Evolutionary conservation across 1,140 invertebrate species (phyloP).

Genomic region (Drosophila micromelanica): DNA sequence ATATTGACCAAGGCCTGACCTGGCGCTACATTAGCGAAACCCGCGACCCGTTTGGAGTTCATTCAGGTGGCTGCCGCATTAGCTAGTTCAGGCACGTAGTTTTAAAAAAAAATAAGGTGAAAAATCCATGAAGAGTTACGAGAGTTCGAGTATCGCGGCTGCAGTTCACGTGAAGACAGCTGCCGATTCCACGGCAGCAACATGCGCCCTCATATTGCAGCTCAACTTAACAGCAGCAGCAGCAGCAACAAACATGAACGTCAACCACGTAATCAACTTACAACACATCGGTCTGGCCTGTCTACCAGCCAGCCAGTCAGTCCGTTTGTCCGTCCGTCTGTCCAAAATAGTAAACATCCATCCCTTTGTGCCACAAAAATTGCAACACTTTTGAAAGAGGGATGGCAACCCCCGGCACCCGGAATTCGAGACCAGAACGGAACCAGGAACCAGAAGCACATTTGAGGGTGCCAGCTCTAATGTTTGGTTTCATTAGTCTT

Average conservation of each 20-base stretch:
- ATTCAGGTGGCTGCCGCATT: constrained; percentile 59
- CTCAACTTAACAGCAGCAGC: constrained; percentile 20
- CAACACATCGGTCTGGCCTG: constrained; percentile 46
- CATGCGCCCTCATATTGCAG: constrained; percentile 77
- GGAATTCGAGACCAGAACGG: constrained; percentile 16
- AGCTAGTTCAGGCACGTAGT: constrained; percentile 68
- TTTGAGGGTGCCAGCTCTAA: constrained; percentile 61
- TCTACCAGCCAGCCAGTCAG: constrained; percentile 22
- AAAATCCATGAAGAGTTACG: constrained; percentile 48
- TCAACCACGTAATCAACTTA: constrained; percentile 82
- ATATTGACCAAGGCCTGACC: constrained; percentile 40
- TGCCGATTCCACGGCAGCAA: constrained; percentile 70
- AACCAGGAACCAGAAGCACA: constrained; percentile 42
- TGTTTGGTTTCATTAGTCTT: constrained; percentile 83
- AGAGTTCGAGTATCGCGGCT: constrained; percentile 41
- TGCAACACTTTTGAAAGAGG: constrained; percentile 65
- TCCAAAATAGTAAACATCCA: constrained; percentile 49
- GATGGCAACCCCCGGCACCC: constrained; percentile 44
- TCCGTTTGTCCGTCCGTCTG: constrained; percentile 6
- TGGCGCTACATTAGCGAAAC: constrained; percentile 60
- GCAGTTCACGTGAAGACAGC: constrained; percentile 76
- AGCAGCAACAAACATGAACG: constrained; percentile 49
- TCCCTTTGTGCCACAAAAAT: constrained; percentile 68
- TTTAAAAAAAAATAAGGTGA: constrained; percentile 44
- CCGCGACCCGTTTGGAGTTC: constrained; percentile 20